Evolutionary conservation across 2,888 invertebrate species (phyloP), one percentile per base, ranked within the genome.

Genomic region (Leptopilina myrica): DNA sequence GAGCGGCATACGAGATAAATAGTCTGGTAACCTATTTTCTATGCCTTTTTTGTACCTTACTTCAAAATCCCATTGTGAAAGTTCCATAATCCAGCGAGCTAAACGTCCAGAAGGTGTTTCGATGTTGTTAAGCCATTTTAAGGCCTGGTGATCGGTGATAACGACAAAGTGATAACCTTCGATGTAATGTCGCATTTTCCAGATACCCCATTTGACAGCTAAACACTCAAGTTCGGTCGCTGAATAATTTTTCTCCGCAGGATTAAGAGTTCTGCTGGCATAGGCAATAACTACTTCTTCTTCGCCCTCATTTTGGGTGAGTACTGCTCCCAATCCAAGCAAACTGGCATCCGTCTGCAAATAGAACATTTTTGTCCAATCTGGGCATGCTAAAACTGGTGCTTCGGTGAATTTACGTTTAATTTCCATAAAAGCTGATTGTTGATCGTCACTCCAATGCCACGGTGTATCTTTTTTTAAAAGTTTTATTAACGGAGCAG

Each of bases 291-390:
- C 82, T 0, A 64, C 64, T 65, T 83, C 80, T 0, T 1, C 26
- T 33, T 64, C 15, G 0, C 76, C 76, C 6, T 40, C 1, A 0
- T 49, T 20, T 64, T 81, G 80, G 0, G 79, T 79, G 4, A 80
- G 40, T 0, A 76, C 80, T 2, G 56, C 78, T 3, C 83, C 81
- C 0, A 83, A 8, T 5, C 80, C 81, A 11, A 64, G 69, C 0
- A 78, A 65, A n/a, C 76, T 78, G 0, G 83, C 81, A 40, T 83
- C 84, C 0, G 81, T 80, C 43, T 82, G 80, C 0, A 84, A 15
- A 5, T 20, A 76, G 46, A 81, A 84, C 0, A 33, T 46, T 65
- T 73, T 12, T 0, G 26, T 14, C 11, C 78, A 82, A 40, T 83
- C 76, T 2, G 82, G 82, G 5, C 79, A 79, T 7, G 76, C 64